These are phyloP conservation scores for Cremastinae sp. DNA, from an alignment of 2,888 invertebrate genomes.

Conservation along the genomic window DNA sequence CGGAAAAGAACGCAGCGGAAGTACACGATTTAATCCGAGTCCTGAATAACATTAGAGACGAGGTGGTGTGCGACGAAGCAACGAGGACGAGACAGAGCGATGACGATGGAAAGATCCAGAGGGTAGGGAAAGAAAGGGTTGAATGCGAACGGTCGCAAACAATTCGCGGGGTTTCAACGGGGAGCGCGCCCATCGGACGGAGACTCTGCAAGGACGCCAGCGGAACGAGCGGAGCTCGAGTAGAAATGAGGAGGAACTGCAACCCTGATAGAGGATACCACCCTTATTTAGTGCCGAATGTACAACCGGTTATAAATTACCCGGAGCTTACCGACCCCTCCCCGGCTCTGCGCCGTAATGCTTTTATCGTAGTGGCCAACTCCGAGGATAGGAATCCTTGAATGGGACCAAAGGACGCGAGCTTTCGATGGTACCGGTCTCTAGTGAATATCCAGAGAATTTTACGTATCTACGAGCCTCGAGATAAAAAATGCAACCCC, in stretches of 20 bases:
- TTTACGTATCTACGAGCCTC: background rate
- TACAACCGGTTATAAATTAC: conserved; percentile 74
- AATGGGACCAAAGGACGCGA: conserved; percentile 55
- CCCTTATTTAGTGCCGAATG: conserved; percentile 73
- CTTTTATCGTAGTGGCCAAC: conserved; percentile 29
- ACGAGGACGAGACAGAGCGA: conserved; percentile 49
- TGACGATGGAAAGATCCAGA: conserved; percentile 36
- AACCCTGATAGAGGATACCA: conserved; percentile 63
- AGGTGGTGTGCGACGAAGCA: conserved; percentile 48
- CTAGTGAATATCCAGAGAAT: conserved; percentile 37
- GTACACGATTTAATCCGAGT: conserved; percentile 74
- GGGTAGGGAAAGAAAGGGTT: conserved; percentile 24
- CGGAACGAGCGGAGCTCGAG: conserved; percentile 19
- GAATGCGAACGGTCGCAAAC: conserved; percentile 64
- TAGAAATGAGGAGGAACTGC: conserved; percentile 34
- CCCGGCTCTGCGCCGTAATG: conserved; percentile 28
- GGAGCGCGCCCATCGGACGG: conserved; percentile 52
- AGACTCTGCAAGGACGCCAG: conserved; percentile 32
- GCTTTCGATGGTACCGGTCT: conserved; percentile 40
- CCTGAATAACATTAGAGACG: conserved; percentile 74
- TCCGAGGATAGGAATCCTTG: conserved; percentile 45
- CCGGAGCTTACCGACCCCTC: conserved; percentile 65
- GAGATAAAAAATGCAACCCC: background rate
- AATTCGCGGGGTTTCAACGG: conserved; percentile 67
- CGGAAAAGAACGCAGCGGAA: conserved; percentile 55